Base-by-base conservation (phyloP, 2,888 invertebrate genomes). In the Idaea dimidiata region DNA sequence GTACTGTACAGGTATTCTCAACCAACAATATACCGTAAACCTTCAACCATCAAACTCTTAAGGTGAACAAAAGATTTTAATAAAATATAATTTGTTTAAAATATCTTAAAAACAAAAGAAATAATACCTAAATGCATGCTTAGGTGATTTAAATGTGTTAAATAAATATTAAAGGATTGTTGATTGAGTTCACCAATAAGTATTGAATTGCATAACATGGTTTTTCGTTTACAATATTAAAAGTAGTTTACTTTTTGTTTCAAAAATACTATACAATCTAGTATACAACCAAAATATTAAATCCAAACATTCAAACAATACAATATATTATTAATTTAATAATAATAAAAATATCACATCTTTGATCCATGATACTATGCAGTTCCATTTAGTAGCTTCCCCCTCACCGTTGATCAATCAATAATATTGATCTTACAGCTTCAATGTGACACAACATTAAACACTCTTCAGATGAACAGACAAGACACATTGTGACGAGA, bases 331-430 rank as follows among this genome's bases (percentile, higher is more conserved):
- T 80, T 77, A 82, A 78, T 78, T 80, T 80, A 76, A 78, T 78
- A 83, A 82, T 83, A 83, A 85, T 82, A 74, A 88, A 87, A 88
- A 89, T 90, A 91, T 91, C 90, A 91, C 90, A 90, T 87, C 83
- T 84, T 85, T 86, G 84, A 88, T 89, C 83, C 86, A 87, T 88
- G 86, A 86, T 88, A 84, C 80, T 81, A 80, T 83, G 89, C 88
- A 88, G 88, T 85, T 87, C 86, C 87, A 81, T 80, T 43, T 75
- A 69, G 66, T 74, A 76, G 68, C 73, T 75, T 78, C 82, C 85
- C 84, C 77, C 69, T 75, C 70, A 73, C 78, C 73, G n/a, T 77
- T 3, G 74, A 72, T 70, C 71, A 75, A 72, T 73, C 77, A 75
- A 75, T 74, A 24, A 77, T 74, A 76, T 74, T 76, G 78, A 81